phyloP scores from a whole-genome alignment of 35 echinoderm and acorn worm species.

The Holothuria glaberrima region DNA sequence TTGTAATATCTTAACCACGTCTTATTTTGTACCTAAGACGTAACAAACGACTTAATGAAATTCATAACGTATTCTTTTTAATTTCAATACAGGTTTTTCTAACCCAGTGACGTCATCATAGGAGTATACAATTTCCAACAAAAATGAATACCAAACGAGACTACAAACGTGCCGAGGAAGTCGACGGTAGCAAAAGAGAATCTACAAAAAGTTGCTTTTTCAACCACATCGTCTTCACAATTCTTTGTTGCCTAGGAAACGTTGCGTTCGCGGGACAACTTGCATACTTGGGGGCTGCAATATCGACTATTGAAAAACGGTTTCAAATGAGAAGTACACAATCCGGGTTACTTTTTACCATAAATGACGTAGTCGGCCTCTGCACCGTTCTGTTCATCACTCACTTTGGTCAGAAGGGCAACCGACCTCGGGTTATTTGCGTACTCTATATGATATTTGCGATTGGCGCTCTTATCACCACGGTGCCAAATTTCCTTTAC shows the following conservation, averaged over 20 bases:
- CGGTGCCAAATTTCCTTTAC: conserved; percentile 52
- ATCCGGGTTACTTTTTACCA: conserved; percentile 50
- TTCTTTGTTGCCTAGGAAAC: conserved; percentile 22
- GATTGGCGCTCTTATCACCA: background rate
- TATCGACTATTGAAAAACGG: conserved; percentile 57
- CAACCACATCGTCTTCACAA: conserved; percentile 51
- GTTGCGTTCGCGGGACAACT: background rate
- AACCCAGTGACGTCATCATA: no score
- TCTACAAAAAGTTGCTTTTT: conserved; percentile 16
- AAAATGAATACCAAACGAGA: background rate
- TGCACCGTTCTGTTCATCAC: conserved; percentile 51
- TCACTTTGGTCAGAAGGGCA: conserved; percentile 45
- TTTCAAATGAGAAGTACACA: conserved; percentile 59
- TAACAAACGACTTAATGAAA: no score
- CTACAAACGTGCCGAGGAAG: background rate
- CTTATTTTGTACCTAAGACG: no score
- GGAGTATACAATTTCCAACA: background rate
- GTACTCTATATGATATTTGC: background rate
- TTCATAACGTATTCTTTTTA: no score
- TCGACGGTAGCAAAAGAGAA: background rate
- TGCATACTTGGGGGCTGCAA: conserved; percentile 34
- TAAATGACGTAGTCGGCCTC: conserved; percentile 50
- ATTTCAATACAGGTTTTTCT: no score
- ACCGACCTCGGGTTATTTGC: conserved; percentile 45
- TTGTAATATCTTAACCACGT: no score